phyloP scores from a whole-genome alignment of 2,888 invertebrate species.

The Tetranychus truncatus region DNA sequence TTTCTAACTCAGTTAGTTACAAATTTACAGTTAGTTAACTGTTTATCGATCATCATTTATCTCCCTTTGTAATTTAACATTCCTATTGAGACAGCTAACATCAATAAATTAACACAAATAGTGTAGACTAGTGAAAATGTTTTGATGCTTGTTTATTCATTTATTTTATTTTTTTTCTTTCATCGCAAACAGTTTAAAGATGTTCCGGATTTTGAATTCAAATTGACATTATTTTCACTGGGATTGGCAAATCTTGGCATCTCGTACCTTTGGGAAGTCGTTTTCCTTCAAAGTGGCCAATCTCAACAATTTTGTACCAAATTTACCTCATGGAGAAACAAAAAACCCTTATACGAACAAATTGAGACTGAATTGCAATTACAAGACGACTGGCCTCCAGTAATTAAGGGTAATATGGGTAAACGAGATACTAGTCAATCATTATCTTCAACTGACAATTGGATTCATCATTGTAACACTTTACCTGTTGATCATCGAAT shows the following conservation, averaged over 20 bases:
- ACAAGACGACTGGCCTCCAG: conserved; percentile 24
- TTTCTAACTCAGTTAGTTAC: too few relatives aligned
- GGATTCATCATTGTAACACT: neutral
- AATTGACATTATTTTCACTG: conserved; percentile 23
- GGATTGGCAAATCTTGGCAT: conserved; percentile 25
- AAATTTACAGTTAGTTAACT: too few relatives aligned
- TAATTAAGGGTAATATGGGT: neutral
- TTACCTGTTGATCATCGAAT: neutral
- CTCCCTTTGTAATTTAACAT: too few relatives aligned
- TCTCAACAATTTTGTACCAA: neutral
- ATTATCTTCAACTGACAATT: neutral
- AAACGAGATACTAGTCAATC: neutral
- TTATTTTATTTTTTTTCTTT: neutral
- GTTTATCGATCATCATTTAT: too few relatives aligned
- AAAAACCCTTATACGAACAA: conserved; percentile 19
- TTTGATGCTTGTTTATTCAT: neutral
- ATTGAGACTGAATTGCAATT: conserved; percentile 19
- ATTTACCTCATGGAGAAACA: neutral
- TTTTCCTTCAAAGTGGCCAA: conserved; percentile 12
- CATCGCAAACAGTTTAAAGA: conserved; percentile 17
- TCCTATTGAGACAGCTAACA: too few relatives aligned
- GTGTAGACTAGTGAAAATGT: too few relatives aligned
- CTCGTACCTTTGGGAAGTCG: conserved; percentile 26
- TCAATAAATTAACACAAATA: too few relatives aligned
- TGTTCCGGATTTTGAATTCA: conserved; percentile 24